Evolutionary conservation across 2,113 vertebrate species (phyloP), one percentile per base, ranked within the genome.

Genomic region (Turdus rufiventris): DNA sequence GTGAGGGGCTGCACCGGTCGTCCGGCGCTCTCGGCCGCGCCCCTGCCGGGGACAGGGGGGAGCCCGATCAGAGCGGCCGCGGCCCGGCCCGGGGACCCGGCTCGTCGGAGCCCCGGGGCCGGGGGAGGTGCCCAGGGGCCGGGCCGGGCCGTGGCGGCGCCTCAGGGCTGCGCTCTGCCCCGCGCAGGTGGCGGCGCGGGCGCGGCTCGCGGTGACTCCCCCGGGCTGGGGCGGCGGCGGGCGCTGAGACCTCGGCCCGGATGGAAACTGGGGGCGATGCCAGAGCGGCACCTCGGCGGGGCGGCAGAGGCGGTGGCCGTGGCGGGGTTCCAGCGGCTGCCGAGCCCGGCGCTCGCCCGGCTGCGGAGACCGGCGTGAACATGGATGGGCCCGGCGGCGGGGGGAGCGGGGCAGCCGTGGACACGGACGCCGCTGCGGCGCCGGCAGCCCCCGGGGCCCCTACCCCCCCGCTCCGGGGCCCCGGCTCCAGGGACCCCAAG

Each of bases 181-280:
- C 75, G 70, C 48, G 86, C 95, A 95, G 96, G 96, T 94, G 94
- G 56, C 88, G 96, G 88, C 81, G 71, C 92, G 96, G 97, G 96
- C 48, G 48, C 48, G 48, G 48, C 48, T 26, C 48, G 25, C 48
- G 48, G 48, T 26, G 48, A 26, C 48, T 26, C 48, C 48, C 48
- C 48, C 48, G 25, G 51, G 82, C 75, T 70, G 60, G 89, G 60
- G 88, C 87, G 83, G 88, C 93, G 89, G 74, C 92, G 75, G 96
- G 91, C 65, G 96, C 97, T 79, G 97, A 93, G 95, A 87, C 60
- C 95, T 63, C 95, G 26, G 48, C 90, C 63, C 96, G 89, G 87
- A 99, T 98, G 98, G 98, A 99, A 97, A 97, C 97, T 78, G 98
- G 97, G 97, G 97, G 97, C 43, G 96, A 98, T 94, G 96, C 97